Percentiles rank a stretch among this genome's conserved stretches.
phyloP scores from a whole-genome alignment of 1,140 invertebrate genomes.

The Drosophila suzukii region DNA sequence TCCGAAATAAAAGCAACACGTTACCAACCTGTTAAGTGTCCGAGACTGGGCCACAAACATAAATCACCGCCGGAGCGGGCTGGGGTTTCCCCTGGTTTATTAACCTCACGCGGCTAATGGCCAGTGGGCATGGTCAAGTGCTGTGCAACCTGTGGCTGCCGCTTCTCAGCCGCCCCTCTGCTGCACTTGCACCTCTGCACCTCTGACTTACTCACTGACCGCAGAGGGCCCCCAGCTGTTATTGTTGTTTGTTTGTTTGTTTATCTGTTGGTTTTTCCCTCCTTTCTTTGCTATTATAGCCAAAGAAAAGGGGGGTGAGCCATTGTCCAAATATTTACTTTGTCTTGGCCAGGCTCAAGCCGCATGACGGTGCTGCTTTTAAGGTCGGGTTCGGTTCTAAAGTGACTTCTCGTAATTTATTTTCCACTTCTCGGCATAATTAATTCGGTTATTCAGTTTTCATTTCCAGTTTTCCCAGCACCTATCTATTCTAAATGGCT shows the following conservation, averaged over 20 bases:
- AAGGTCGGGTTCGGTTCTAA: constrained; percentile 56
- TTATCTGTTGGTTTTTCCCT: constrained; percentile 55
- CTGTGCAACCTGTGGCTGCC: constrained; percentile 60
- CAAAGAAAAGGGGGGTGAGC: constrained; percentile 21
- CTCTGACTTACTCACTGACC: constrained; percentile 57
- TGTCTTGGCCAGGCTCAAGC: constrained; percentile 55
- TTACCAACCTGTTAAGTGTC: constrained; percentile 73
- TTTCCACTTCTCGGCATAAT: constrained; percentile 63
- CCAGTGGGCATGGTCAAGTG: constrained; percentile 53
- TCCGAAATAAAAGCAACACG: constrained; percentile 57
- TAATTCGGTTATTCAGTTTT: constrained; percentile 74
- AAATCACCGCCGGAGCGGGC: constrained; percentile 58
- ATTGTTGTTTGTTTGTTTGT: constrained; percentile 41
- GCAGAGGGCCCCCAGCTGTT: constrained; percentile 46
- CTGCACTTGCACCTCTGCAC: constrained; percentile 77
- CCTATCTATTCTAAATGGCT: constrained; percentile 72
- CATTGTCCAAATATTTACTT: constrained; percentile 80
- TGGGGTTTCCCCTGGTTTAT: constrained; percentile 58
- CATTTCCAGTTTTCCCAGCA: constrained; percentile 41
- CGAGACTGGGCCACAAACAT: constrained; percentile 69
- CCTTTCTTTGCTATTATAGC: constrained; percentile 15
- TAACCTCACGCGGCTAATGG: constrained; percentile 60
- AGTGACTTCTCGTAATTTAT: constrained; percentile 73
- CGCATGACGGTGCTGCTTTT: constrained; percentile 71
- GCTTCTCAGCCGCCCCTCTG: constrained; percentile 20